Evolutionary conservation across 1,140 invertebrate genomes (phyloP), one percentile per base, ranked within the genome.

Genomic region (Zelostemma sp.): DNA sequence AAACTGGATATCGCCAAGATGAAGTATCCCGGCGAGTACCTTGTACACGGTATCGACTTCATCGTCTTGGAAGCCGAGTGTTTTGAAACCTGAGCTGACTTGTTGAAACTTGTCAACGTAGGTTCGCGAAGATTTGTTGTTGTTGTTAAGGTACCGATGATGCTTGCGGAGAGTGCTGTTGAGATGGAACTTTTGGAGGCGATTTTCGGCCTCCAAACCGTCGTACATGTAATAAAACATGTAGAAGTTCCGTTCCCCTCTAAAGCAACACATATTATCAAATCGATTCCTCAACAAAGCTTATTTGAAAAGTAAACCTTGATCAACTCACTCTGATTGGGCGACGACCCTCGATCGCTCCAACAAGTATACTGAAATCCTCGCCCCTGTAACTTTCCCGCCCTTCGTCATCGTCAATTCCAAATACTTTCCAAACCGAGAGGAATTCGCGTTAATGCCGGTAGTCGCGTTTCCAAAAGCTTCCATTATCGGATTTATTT

Each of bases 161-260:
- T 86, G 83, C 31, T 86, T 87, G 31, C 89, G 86, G 5, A 89
- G 75, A 18, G 85, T 83, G 16, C 81, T 82, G 67, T 91, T 88
- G 33, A 93, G 80, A 72, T 90, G 87, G 75, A 90, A 93, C 67
- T 91, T 88, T 49, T n/a, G n/a, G n/a, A n/a, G n/a, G n/a, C n/a
- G n/a, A n/a, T n/a, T n/a, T n/a, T n/a, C n/a, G n/a, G n/a, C 87
- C 81, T 68, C 89, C 31, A 95, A 79, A 0, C 93, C 93, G 75
- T 94, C 92, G 75, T 93, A 93, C 25, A 95, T 85, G 68, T 95
- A 95, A 80, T 95, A 95, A 76, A 96, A 94, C n/a, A n/a, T n/a
- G n/a, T n/a, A n/a, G n/a, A n/a, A n/a, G n/a, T n/a, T n/a, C n/a
- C n/a, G n/a, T n/a, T n/a, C n/a, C n/a, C n/a, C n/a, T n/a, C n/a